phyloP scores from a whole-genome alignment of 2,113 vertebrate species.

The Zingel zingel region DNA sequence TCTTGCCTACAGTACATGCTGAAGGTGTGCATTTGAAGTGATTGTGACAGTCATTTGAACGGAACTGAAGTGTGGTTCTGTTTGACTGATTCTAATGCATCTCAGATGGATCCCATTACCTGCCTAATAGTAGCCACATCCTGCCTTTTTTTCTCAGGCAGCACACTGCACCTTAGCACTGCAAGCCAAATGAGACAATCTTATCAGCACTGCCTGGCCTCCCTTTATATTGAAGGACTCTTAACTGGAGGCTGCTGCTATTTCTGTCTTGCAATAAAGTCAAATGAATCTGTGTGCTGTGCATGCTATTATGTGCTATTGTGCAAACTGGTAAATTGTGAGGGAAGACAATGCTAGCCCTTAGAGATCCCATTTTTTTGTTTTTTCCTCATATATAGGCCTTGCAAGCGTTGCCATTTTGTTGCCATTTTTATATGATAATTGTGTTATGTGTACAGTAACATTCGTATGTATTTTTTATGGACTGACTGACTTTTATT shows the following conservation, averaged over 20 bases:
- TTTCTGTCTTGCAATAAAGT: conserved; percentile 72
- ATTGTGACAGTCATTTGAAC: conserved; percentile 73
- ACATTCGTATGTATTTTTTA: conserved; percentile 19
- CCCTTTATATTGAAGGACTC: conserved; percentile 76
- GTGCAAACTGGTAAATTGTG: conserved; percentile 43
- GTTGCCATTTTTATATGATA: conserved; percentile 16
- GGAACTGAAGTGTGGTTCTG: conserved; percentile 70
- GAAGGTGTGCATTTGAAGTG: conserved; percentile 65
- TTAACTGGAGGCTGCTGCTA: conserved; percentile 73
- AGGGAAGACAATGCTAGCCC: conserved; percentile 46
- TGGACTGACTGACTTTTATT: too few species aligned
- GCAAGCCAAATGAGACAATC: conserved; percentile 78
- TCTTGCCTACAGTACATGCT: conserved; percentile 46
- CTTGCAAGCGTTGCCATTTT: conserved; percentile 1
- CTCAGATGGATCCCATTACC: conserved; percentile 78
- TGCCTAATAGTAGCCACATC: conserved; percentile 79
- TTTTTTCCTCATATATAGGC: not conserved
- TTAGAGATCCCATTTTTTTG: conserved; percentile 15
- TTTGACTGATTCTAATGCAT: conserved; percentile 79
- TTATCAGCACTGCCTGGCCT: conserved; percentile 73
- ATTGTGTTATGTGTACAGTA: conserved; percentile 34
- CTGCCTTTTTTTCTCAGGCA: conserved; percentile 50
- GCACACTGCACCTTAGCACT: conserved; percentile 66
- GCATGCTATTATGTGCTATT: conserved; percentile 61
- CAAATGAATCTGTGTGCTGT: conserved; percentile 71